phyloP scores from a whole-genome alignment of 2,888 invertebrate genomes.

The Sarcophaga caerulescens region DNA sequence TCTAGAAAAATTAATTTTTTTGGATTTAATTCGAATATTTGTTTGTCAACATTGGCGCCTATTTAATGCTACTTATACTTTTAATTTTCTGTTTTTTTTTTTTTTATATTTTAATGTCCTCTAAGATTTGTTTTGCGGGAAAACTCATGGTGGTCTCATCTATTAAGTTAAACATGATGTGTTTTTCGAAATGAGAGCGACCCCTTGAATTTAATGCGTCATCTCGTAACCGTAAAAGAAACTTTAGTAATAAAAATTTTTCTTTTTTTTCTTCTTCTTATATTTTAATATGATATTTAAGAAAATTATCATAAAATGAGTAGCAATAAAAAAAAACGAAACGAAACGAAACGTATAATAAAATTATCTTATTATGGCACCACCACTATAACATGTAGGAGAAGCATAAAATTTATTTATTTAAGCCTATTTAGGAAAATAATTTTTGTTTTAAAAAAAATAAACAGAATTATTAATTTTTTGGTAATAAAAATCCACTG shows the following conservation, averaged over 20 bases:
- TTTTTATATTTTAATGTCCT: not conserved
- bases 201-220: not conserved
- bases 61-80: not conserved
- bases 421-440: too few species aligned
- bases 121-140: not conserved
- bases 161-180: not conserved
- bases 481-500: conserved; percentile 2
- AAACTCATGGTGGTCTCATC: conserved; percentile 15
- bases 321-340: not conserved
- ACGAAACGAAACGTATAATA: not conserved
- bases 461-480: not conserved
- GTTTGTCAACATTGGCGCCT: not conserved
- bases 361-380: not conserved
- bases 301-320: conserved; percentile 16
- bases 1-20: too few species aligned
- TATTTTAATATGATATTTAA: conserved; percentile 8
- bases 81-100: not conserved
- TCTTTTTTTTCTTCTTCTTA: not conserved
- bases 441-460: too few species aligned
- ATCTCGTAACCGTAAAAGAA: not conserved
- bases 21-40: too few species aligned
- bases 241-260: conserved; percentile 24
- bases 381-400: too few species aligned
- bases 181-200: not conserved
- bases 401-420: too few species aligned